A percentile compares a stretch with the other conserved stretches of the same genome.
These are phyloP conservation scores for Pseudochirops cupreus DNA, from an alignment of 2,797 vertebrate genomes.

Conservation along the genomic window DNA sequence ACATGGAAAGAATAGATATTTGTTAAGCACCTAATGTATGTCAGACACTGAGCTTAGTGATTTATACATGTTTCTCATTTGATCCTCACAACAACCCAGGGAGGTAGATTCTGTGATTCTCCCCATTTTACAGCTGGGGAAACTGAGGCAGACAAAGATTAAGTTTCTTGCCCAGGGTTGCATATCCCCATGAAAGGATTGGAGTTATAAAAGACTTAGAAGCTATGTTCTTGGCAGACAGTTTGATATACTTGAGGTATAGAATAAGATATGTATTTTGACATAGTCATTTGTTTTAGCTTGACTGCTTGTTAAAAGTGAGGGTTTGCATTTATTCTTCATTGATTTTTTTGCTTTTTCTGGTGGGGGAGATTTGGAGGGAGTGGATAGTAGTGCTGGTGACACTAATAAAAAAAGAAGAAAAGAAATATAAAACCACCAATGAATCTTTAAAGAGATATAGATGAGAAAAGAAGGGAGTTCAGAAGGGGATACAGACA, in stretches of 20 bases:
- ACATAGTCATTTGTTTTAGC: neutral
- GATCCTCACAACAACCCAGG: neutral
- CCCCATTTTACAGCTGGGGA: neutral
- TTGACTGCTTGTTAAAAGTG: neutral
- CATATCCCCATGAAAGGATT: neutral
- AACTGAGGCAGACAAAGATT: neutral
- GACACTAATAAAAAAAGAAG: neutral
- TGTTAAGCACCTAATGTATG: neutral
- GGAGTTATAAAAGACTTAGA: neutral
- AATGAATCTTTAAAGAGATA: neutral
- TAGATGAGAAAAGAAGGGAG: neutral
- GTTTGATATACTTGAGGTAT: neutral
- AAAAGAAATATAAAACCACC: neutral
- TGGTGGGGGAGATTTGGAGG: neutral
- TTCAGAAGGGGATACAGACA: neutral
- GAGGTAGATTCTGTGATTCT: neutral
- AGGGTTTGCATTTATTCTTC: neutral
- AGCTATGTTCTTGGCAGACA: neutral
- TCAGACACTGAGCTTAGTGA: neutral
- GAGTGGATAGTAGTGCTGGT: neutral
- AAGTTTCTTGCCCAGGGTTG: neutral
- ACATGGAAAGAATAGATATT: neutral
- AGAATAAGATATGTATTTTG: neutral
- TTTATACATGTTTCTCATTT: neutral
- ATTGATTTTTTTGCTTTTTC: neutral